These are phyloP conservation scores for Rhombomys opimus DNA, from an alignment of 2,113 vertebrate species.

Conservation along the genomic window DNA sequence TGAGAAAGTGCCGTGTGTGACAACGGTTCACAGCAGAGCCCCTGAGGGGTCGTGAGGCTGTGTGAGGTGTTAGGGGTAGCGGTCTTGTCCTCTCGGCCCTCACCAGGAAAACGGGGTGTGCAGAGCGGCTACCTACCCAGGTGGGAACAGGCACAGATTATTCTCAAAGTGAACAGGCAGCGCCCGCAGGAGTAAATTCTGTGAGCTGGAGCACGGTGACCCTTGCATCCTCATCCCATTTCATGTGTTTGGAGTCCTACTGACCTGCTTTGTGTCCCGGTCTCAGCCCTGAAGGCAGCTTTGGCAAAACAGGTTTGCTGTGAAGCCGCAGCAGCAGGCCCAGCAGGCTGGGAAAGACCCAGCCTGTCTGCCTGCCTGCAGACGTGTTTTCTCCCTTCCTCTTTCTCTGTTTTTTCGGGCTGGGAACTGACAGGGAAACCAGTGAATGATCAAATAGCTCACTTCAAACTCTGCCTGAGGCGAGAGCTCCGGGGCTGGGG, in stretches of 20 bases:
- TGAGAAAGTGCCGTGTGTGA: background rate
- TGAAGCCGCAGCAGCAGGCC: background rate
- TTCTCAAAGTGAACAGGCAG: constrained; percentile 10
- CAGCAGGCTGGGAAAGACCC: background rate
- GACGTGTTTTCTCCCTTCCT: background rate
- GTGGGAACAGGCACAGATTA: background rate
- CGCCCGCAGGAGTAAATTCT: background rate
- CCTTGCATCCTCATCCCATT: background rate
- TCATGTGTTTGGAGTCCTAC: background rate
- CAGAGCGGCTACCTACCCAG: background rate
- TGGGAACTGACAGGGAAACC: constrained; percentile 49
- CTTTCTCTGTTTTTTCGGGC: background rate
- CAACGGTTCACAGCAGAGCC: background rate
- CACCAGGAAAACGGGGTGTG: background rate
- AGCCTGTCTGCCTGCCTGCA: background rate
- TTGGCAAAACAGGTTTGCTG: background rate
- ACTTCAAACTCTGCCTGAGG: constrained; percentile 67
- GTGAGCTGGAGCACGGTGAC: background rate
- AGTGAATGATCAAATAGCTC: constrained; percentile 66
- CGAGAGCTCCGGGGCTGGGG: background rate
- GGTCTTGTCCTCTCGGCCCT: background rate
- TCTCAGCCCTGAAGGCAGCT: constrained; percentile 39
- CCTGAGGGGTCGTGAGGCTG: background rate
- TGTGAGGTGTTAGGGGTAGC: background rate
- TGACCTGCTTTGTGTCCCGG: constrained; percentile 46